These are phyloP conservation scores for Mormyrus iriodes DNA, from an alignment of 2,113 vertebrate species.

Conservation along the genomic window DNA sequence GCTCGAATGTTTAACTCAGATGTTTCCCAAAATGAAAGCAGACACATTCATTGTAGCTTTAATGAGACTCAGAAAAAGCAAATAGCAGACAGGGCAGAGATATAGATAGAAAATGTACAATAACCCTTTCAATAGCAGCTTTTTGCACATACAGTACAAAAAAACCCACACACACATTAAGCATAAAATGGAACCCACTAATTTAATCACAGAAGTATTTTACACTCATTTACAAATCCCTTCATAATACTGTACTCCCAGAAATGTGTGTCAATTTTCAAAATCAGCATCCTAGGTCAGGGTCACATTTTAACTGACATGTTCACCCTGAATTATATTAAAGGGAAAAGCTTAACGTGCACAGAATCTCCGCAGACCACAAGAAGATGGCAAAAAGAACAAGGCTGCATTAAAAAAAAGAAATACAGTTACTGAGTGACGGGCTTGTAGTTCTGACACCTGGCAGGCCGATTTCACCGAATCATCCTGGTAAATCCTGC, in stretches of 20 bases:
- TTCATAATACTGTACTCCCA: not conserved
- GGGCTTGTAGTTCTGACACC: not conserved
- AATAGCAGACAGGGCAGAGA: not conserved
- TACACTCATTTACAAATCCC: conserved; percentile 5
- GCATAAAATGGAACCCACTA: not conserved
- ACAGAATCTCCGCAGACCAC: not conserved
- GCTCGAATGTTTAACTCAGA: not conserved
- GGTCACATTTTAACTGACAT: not conserved
- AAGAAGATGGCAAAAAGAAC: not conserved
- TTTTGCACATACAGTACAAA: conserved; percentile 18
- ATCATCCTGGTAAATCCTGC: not conserved
- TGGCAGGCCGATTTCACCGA: not conserved
- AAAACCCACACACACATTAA: not conserved
- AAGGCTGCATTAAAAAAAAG: not conserved
- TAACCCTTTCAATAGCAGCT: conserved; percentile 15
- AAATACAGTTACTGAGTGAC: not conserved
- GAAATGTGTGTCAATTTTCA: not conserved
- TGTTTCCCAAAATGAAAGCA: not conserved
- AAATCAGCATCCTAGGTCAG: not conserved
- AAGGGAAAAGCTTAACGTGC: not conserved
- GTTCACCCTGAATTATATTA: not conserved
- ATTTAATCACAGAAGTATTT: not conserved
- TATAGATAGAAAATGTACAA: conserved; percentile 1
- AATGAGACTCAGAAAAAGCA: not conserved
- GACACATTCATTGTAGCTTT: not conserved